These are phyloP conservation scores for Cheilosia impressa DNA, from an alignment of 2,888 invertebrate species.

Conservation along the genomic window DNA sequence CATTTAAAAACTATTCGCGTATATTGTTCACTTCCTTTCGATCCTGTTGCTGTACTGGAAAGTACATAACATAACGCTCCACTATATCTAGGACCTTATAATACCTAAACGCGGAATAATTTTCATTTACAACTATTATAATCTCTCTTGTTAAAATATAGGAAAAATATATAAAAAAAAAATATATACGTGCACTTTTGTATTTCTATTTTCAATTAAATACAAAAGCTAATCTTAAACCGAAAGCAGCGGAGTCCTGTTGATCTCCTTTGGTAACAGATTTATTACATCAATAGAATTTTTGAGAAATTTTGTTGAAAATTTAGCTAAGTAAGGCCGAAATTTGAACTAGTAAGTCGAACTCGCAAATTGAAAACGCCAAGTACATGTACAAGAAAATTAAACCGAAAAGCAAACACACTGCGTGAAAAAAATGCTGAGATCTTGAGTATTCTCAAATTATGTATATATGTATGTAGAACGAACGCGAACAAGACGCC, in stretches of 20 bases:
- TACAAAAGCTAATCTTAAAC: slow-evolving; percentile 24
- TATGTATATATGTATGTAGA: slow-evolving; percentile 17
- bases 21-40: slow-evolving; percentile 21
- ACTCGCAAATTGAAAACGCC: slow-evolving; percentile 32
- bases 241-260: slow-evolving; percentile 6
- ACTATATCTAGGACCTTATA: slow-evolving; percentile 35
- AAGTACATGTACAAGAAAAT: slow-evolving; percentile 7
- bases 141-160: slow-evolving; percentile 44
- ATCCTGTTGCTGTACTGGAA: slow-evolving; percentile 5
- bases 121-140: slow-evolving; percentile 55
- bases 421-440: slow-evolving; percentile 63
- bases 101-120: slow-evolving; percentile 56
- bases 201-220: slow-evolving; percentile 19
- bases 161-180: not conserved
- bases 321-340: slow-evolving; percentile 70
- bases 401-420: slow-evolving; percentile 31
- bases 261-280: slow-evolving; percentile 7
- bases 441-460: slow-evolving; percentile 75
- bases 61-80: slow-evolving; percentile 28
- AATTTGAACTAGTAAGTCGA: slow-evolving; percentile 34
- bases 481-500: slow-evolving; percentile 33
- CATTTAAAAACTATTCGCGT: slow-evolving; percentile 15
- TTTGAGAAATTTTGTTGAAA: slow-evolving; percentile 42
- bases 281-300: slow-evolving; percentile 33
- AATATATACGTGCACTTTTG: not conserved